Evolutionary conservation across 2,888 invertebrate genomes (phyloP).

Genomic region (Globia sparganii): DNA sequence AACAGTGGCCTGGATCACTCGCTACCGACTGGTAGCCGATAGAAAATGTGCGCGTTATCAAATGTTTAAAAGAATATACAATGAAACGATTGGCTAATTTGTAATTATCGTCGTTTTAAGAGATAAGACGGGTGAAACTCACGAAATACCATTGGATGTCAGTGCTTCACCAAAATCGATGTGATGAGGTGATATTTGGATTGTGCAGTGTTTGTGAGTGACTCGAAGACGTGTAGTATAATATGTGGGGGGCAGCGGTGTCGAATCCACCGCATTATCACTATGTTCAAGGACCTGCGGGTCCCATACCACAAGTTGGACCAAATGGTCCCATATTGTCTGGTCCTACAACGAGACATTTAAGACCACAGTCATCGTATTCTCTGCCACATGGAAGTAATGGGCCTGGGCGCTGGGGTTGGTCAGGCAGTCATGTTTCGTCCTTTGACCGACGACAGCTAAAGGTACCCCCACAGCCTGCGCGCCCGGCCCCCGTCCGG

Average conservation of each 20-base stretch:
- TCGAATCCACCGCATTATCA: constrained; percentile 87
- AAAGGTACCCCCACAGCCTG: constrained; percentile 87
- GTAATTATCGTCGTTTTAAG: constrained; percentile 75
- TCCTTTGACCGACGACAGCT: constrained; percentile 88
- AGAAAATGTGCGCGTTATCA: constrained; percentile 80
- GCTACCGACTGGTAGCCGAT: constrained; percentile 80
- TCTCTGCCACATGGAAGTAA: constrained; percentile 90
- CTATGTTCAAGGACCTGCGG: constrained; percentile 83
- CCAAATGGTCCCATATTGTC: constrained; percentile 83
- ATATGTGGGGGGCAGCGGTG: constrained; percentile 88
- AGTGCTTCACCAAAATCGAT: constrained; percentile 79
- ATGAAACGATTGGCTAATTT: constrained; percentile 81
- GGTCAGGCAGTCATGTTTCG: constrained; percentile 89
- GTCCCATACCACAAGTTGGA: constrained; percentile 79
- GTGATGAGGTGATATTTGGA: constrained; percentile 84
- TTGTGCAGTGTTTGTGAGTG: constrained; percentile 79
- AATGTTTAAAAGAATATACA: constrained; percentile 75
- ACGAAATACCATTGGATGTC: constrained; percentile 79
- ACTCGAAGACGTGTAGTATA: constrained; percentile 73
- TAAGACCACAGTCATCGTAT: constrained; percentile 88
- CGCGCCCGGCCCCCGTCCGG: constrained; percentile 83
- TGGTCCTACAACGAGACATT: constrained; percentile 82
- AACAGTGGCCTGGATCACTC: constrained; percentile 85
- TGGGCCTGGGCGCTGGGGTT: constrained; percentile 90
- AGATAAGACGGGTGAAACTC: constrained; percentile 82